A percentile compares a stretch with the other conserved stretches of the same genome.
These are phyloP conservation scores for Anadara kagoshimensis DNA, from an alignment of 1,140 invertebrate genomes.

Conservation along the genomic window DNA sequence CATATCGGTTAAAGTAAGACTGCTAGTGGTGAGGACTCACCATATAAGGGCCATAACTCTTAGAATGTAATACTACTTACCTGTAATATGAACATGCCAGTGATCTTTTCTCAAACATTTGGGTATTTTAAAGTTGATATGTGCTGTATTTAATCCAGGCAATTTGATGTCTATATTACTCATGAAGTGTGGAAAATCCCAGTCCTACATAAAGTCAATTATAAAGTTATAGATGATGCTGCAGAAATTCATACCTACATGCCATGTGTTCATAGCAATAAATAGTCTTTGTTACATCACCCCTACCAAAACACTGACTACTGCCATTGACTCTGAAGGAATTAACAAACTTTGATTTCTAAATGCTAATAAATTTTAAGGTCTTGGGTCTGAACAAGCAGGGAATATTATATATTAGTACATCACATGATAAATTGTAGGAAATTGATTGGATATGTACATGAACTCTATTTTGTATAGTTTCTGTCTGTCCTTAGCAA, in stretches of 20 bases:
- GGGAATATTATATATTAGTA: too few species aligned
- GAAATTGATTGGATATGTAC: too few species aligned
- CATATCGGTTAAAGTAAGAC: too few species aligned
- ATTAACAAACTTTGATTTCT: too few species aligned
- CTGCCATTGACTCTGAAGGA: too few species aligned
- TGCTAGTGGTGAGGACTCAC: too few species aligned
- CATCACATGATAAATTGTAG: too few species aligned
- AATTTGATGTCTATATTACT: constrained; percentile 78
- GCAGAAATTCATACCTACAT: neutral
- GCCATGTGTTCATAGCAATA: neutral
- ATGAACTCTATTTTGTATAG: too few species aligned
- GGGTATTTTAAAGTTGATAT: constrained; percentile 70
- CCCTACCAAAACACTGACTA: neutral
- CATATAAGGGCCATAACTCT: too few species aligned
- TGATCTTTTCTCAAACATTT: constrained; percentile 66
- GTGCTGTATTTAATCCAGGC: constrained; percentile 76
- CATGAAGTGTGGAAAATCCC: constrained; percentile 79
- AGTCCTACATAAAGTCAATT: constrained; percentile 72
- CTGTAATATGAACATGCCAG: constrained; percentile 74
- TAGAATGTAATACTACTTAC: too few species aligned
- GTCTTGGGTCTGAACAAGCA: neutral
- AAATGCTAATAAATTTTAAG: too few species aligned
- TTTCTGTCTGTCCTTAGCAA: too few species aligned
- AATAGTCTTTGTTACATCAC: neutral
- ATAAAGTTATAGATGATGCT: neutral